A percentile compares a stretch with the other conserved stretches of the same genome.
Conservation (phyloP, 2,888 invertebrate genomes). For the Galerucella pusilla region DNA sequence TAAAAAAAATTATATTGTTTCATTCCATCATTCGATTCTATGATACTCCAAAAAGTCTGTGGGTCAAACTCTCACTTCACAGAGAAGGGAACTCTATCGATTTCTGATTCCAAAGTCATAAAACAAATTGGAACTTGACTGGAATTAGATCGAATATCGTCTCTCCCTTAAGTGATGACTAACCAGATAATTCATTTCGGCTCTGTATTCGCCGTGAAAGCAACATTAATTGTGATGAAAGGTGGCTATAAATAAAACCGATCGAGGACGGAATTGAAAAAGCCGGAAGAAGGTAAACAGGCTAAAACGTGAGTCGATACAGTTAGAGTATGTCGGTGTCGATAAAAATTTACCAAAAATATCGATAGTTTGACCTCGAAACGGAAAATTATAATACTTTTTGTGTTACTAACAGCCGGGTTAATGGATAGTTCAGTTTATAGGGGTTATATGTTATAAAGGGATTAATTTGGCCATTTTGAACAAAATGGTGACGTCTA, state of each 20-base stretch:
- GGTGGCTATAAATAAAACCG: conserved; percentile 36
- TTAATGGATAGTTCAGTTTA: conserved; percentile 12
- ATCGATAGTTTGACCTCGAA: conserved; percentile 6
- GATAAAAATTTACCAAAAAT: conserved; percentile 20
- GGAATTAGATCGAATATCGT: conserved; percentile 38
- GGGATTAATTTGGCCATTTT: background rate
- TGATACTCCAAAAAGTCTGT: background rate
- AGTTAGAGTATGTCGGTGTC: conserved; percentile 10
- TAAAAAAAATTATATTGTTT: background rate
- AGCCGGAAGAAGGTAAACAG: conserved; percentile 32
- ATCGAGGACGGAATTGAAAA: conserved; percentile 35
- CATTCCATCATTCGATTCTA: no score
- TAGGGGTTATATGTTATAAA: conserved; percentile 6
- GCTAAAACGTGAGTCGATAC: conserved; percentile 34
- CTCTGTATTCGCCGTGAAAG: conserved; percentile 31
- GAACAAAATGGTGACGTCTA: no score
- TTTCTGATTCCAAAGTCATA: conserved; percentile 52
- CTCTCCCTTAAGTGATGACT: conserved; percentile 32
- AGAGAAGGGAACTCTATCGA: conserved; percentile 45
- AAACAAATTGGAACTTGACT: conserved; percentile 43
- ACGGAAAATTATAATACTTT: conserved; percentile 9
- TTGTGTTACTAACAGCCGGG: background rate
- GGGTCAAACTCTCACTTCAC: background rate
- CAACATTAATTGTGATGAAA: conserved; percentile 35
- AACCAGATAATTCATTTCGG: conserved; percentile 37